Percentiles rank a stretch among this genome's conserved stretches.
Conservation (phyloP, 2,113 vertebrate genomes). For the Labeo rohita region DNA sequence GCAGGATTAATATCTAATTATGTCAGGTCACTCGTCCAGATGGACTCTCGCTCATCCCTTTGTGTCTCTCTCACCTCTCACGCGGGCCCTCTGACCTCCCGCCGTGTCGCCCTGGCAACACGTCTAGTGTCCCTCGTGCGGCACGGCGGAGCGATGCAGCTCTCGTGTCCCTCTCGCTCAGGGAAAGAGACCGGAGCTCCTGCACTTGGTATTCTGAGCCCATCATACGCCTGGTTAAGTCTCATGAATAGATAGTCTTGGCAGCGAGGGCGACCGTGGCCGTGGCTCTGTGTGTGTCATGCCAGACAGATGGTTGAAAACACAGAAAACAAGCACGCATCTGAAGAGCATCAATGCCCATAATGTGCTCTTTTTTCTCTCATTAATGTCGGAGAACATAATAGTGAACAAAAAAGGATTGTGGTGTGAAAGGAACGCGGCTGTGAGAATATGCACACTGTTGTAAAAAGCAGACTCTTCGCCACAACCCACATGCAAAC, state of each 20-base stretch:
- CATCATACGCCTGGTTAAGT: conserved; percentile 96
- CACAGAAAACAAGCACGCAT: conserved; percentile 90
- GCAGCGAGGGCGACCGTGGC: conserved; percentile 87
- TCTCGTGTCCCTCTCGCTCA: conserved; percentile 53
- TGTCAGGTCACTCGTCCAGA: conserved; percentile 99
- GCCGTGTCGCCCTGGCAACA: conserved; percentile 91
- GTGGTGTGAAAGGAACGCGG: conserved; percentile 91
- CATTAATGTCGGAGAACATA: conserved; percentile 93
- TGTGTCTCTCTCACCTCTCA: conserved; percentile 91
- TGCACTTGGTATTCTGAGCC: conserved; percentile 92
- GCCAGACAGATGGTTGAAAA: conserved; percentile 94
- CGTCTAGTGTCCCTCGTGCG: conserved; percentile 82
- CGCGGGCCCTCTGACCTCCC: conserved; percentile 94
- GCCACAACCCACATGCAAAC: background rate
- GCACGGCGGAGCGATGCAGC: conserved; percentile 64
- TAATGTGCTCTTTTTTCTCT: conserved; percentile 93
- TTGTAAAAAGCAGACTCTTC: conserved; percentile 72
- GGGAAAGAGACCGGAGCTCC: conserved; percentile 73
- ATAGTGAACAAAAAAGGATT: conserved; percentile 92
- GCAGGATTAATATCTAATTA: conserved; percentile 98
- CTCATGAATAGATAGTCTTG: conserved; percentile 94
- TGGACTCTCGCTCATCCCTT: conserved; percentile 94
- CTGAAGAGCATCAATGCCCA: conserved; percentile 88
- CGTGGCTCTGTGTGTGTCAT: conserved; percentile 90
- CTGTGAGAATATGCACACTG: conserved; percentile 88